Evolutionary conservation across 2,888 invertebrate species (phyloP), one percentile per base, ranked within the genome.

Genomic region (Microdon myrmicae): DNA sequence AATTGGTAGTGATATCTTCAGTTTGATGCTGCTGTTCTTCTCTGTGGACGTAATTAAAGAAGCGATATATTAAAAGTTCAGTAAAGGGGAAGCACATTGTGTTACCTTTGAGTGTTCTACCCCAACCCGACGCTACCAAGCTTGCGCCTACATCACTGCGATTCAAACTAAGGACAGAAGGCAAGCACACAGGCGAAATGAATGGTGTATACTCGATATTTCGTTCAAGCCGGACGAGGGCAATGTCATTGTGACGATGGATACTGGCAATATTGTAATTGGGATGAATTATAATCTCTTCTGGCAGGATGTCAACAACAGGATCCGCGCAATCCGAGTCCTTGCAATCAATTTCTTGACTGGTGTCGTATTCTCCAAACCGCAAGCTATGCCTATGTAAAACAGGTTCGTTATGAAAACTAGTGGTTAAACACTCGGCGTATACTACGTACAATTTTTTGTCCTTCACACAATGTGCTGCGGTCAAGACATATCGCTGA

Each of bases 161-260:
- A 22, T 72, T 59, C 3, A 75, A 67, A 2, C 67, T 38, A 0
- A 68, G 23, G 8, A 43, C 45, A 8, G 67, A 29, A 35, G 85
- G 85, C 7, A 86, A 69, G 67, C 86, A 86, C 38, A 86, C 81
- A 0, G 86, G 85, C 47, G 78, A 76, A 9, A 84, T 77, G 67
- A 74, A 86, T 70, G 81, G 83, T 4, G 59, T 83, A 69, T 81
- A 84, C 3, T 69, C 37, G 1, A 85, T 85, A 12, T 83, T 75
- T 1, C 73, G 71, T 0, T 79, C 69, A 1, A 90, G 78, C 53
- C 89, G 81, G 16, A 90, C 71, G n/a, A 90, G 75, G 0, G 87
- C 90, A 29, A 90, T 87, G 71, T 90, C 90, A 71, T 89, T 79
- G 26, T 81, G 80, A 61, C 87, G 86, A 70, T 86, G 82, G 0